Base-by-base conservation (phyloP, 2,888 invertebrate genomes). In the Lepidocyrtoides sp. region DNA sequence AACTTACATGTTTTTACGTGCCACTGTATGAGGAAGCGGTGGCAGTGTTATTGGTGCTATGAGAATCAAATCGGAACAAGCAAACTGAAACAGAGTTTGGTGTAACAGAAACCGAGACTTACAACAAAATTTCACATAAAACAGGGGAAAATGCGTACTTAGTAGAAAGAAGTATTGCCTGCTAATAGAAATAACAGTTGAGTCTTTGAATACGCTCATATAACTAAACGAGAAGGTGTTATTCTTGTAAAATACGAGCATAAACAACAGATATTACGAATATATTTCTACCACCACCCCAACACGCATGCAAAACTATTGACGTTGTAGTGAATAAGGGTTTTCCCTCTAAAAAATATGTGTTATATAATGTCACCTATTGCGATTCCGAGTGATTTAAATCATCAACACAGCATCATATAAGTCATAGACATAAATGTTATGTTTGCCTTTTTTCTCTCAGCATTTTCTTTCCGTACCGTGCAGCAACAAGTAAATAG, bases 301-400 rank as follows among this genome's bases (percentile, higher is more conserved):
- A n/a, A 7, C 7, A 23, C 29, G 63, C 63, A 63, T 63, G 63
- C 63, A 63, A 63, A 63, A 60, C 4, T 26, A 14, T 23, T 23
- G 29, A 14, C 14, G 12, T 29, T 29, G 7, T 4, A 29, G 14
- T 2, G 26, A n/a, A 63, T 10, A 29, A 63, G 63, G n/a, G 29
- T 23, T 29, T 29, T 29, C n/a, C 26, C 26, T 29, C 29, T 63
- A 12, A 14, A 29, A 36, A 36, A 7, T 36, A 36, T 36, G 7
- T 7, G 36, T 36, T n/a, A 36, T 7, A 36, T 29, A 12, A 2
- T 23, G 17, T 20, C n/a, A 72, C 14, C 44, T 17, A 72, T 36
- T 69, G 66, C 36, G 20, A 44, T 72, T 72, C 17, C 17, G 29
- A 69, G 66, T 72, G n/a, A n/a, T n/a, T n/a, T 72, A 72, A 44